Percentiles rank a stretch among this genome's conserved stretches.
Evolutionary conservation across 2,113 vertebrate species (phyloP).

Genomic region (Solenodon paradoxus): DNA sequence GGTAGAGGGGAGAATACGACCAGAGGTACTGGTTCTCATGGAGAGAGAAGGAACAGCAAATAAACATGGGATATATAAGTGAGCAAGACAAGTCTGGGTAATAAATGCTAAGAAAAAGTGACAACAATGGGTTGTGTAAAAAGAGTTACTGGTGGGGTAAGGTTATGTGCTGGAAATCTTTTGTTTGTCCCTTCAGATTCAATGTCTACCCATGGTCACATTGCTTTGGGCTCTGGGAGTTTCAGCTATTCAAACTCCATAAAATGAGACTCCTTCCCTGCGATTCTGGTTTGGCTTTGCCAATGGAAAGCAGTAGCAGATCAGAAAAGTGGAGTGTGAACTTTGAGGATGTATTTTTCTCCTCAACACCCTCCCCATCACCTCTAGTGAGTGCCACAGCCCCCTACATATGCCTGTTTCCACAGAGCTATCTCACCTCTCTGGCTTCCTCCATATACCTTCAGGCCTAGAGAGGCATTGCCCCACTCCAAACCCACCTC

Average conservation of each 20-base stretch:
- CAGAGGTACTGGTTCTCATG: neutral
- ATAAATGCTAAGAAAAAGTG: neutral
- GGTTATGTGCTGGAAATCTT: neutral
- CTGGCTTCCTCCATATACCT: neutral
- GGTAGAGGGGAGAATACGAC: neutral
- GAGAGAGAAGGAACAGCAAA: neutral
- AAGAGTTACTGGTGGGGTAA: no score
- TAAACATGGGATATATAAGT: neutral
- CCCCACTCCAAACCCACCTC: accelerated
- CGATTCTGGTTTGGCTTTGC: neutral
- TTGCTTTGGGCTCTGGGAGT: neutral
- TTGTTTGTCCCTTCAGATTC: neutral
- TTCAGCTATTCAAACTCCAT: neutral
- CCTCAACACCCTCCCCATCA: neutral
- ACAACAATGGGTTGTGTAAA: neutral
- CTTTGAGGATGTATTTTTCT: neutral
- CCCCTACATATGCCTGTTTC: neutral
- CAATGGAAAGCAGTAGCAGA: neutral
- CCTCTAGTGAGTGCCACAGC: neutral
- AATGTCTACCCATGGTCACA: neutral
- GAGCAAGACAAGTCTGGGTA: neutral
- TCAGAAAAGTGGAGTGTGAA: neutral
- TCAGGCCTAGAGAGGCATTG: neutral
- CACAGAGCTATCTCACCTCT: neutral
- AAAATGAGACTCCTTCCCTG: neutral